These are phyloP conservation scores for Melanotaenia pygmaea DNA, from an alignment of 2,797 vertebrate genomes.

Conservation along the genomic window DNA sequence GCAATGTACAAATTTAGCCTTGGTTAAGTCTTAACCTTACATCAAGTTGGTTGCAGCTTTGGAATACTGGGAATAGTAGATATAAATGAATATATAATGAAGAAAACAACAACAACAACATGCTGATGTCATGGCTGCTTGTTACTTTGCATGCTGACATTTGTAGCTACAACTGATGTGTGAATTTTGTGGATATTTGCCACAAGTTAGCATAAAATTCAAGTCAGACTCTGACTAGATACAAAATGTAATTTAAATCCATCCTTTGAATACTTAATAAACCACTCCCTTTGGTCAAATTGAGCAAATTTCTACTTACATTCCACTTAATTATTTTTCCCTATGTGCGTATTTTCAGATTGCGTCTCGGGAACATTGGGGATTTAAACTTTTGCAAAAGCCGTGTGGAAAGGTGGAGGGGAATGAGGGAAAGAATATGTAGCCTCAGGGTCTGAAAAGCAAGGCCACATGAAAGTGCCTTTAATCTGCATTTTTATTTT, in stretches of 20 bases:
- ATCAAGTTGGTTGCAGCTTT: slow-evolving; percentile 20
- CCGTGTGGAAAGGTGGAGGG: no score
- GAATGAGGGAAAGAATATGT: background rate
- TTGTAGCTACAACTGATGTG: background rate
- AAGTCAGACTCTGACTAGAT: background rate
- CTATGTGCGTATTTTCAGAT: background rate
- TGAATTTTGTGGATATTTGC: background rate
- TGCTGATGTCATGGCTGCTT: background rate
- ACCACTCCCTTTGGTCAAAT: background rate
- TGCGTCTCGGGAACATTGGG: no score
- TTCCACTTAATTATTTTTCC: background rate
- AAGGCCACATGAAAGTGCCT: no score
- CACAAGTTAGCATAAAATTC: background rate
- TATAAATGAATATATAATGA: background rate
- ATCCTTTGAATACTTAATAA: background rate
- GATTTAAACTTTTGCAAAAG: no score
- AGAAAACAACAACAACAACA: background rate
- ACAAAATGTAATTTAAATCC: background rate
- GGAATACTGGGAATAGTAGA: background rate
- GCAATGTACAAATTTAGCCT: slow-evolving; percentile 39
- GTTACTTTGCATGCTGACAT: background rate
- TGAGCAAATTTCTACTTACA: background rate
- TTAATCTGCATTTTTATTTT: background rate
- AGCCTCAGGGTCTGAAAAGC: background rate
- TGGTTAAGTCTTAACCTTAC: slow-evolving; percentile 21